These are phyloP conservation scores for Casuarius casuarius DNA, from an alignment of 2,113 vertebrate species.

Conservation along the genomic window DNA sequence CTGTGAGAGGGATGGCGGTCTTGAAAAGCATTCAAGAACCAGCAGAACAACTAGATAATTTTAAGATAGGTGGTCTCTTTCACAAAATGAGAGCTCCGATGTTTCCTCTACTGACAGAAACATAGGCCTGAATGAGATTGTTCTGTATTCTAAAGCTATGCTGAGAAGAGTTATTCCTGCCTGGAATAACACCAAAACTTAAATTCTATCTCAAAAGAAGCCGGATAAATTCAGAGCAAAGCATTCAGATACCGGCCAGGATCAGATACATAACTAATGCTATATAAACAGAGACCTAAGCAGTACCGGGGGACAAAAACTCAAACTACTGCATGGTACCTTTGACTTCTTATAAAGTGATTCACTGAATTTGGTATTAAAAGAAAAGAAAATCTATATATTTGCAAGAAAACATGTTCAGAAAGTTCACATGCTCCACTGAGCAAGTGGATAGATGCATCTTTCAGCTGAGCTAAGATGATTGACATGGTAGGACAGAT, in stretches of 20 bases:
- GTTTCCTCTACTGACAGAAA: neutral
- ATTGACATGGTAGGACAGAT: neutral
- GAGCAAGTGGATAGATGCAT: neutral
- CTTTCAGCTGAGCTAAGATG: neutral
- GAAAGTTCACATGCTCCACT: neutral
- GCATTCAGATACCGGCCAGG: neutral
- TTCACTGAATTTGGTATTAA: neutral
- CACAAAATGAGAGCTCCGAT: neutral
- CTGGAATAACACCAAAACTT: neutral
- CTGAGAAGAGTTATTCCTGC: neutral
- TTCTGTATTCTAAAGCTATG: neutral
- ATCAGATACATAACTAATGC: neutral
- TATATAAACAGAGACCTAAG: neutral
- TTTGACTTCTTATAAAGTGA: neutral
- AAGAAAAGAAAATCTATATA: neutral
- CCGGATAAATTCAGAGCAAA: neutral
- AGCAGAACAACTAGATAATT: neutral
- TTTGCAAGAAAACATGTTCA: neutral
- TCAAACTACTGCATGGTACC: neutral
- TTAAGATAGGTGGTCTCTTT: neutral
- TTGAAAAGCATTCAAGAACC: neutral
- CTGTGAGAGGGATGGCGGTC: too few relatives aligned
- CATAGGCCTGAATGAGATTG: neutral
- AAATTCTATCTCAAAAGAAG: neutral
- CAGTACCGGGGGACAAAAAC: neutral